Evolutionary conservation across 2,888 invertebrate genomes (phyloP).

Genomic region (Leptinotarsa tumamoca): DNA sequence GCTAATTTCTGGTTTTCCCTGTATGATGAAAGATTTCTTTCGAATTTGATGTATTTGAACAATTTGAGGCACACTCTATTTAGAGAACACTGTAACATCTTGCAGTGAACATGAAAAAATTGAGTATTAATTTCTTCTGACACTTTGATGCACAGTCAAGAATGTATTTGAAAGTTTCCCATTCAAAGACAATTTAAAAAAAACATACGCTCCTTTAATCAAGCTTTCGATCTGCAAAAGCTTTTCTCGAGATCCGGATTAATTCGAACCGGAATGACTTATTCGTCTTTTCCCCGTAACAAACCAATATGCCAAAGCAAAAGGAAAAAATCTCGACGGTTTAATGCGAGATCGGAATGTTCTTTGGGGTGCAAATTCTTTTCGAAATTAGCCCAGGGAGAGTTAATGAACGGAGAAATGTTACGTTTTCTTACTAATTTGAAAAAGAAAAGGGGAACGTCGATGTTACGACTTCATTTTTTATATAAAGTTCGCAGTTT

Average conservation of each 20-base stretch:
- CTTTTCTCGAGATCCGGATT: constrained; percentile 57
- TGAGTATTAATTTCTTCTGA: too few species aligned
- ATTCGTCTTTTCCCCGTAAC: constrained; percentile 47
- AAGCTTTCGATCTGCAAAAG: constrained; percentile 54
- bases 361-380: constrained; percentile 66
- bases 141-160: too few species aligned
- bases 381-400: constrained; percentile 67
- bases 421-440: constrained; percentile 68
- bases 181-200: too few species aligned
- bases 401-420: constrained; percentile 68
- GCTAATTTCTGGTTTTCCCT: too few species aligned
- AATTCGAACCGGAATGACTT: constrained; percentile 57
- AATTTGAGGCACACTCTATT: too few species aligned
- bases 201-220: constrained; percentile 62
- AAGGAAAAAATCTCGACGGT: constrained; percentile 55
- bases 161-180: too few species aligned
- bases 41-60: too few species aligned
- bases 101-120: too few species aligned
- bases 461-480: constrained; percentile 64
- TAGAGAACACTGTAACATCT: too few species aligned
- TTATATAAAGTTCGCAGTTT: constrained; percentile 60
- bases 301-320: constrained; percentile 54
- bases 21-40: too few species aligned
- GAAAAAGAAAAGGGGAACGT: constrained; percentile 59
- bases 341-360: constrained; percentile 63